Conservation (phyloP, 2,888 invertebrate species). For the Limnephilus auricula region DNA sequence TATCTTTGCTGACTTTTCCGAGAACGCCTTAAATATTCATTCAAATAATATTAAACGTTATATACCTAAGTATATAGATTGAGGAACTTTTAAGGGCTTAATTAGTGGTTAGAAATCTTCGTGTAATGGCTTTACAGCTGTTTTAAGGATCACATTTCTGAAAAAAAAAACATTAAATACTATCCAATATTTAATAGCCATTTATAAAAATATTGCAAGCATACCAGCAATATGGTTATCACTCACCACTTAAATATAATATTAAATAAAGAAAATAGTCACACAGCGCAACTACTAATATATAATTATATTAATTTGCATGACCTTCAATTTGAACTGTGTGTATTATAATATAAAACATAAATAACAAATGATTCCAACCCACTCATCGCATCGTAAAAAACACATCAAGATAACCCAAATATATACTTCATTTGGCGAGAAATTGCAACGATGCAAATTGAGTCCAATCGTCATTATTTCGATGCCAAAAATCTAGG, state of each 20-base stretch:
- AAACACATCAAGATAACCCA: slow-evolving; percentile 2
- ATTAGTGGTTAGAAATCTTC: background rate
- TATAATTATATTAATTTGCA: background rate
- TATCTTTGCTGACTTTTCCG: background rate
- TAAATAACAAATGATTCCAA: background rate
- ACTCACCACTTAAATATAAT: background rate
- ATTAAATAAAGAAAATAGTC: background rate
- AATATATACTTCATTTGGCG: background rate
- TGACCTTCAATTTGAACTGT: background rate
- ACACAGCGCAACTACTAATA: background rate
- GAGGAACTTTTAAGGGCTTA: background rate
- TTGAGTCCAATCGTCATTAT: background rate
- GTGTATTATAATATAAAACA: background rate
- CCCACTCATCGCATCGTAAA: background rate
- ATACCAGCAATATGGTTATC: background rate
- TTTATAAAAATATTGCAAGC: background rate
- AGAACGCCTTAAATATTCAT: background rate
- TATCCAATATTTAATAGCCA: no score
- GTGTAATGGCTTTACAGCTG: background rate
- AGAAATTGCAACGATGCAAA: background rate
- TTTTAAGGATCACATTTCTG: background rate
- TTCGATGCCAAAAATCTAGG: background rate
- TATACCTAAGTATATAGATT: no score
- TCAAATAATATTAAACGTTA: background rate
- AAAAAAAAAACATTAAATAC: no score